Evolutionary conservation across 2,888 invertebrate genomes (phyloP).

Genomic region (Panopea generosa): DNA sequence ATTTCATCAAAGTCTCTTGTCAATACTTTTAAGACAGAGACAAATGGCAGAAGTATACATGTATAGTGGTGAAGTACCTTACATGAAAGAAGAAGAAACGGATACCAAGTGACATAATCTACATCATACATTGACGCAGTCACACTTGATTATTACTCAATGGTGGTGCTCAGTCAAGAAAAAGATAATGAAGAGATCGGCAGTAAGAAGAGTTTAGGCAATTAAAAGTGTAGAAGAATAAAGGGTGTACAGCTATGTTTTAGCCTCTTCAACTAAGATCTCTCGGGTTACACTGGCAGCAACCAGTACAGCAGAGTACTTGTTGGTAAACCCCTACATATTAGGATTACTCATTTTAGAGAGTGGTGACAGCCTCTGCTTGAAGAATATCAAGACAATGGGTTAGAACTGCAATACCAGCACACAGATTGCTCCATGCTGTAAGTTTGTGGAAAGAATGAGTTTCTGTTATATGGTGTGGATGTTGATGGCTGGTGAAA

Average conservation of each 20-base stretch:
- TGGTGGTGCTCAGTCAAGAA: background rate
- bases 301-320: background rate
- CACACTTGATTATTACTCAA: background rate
- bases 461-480: constrained; percentile 11
- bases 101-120: too few relatives aligned
- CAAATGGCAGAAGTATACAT: too few relatives aligned
- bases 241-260: background rate
- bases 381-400: constrained; percentile 24
- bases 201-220: background rate
- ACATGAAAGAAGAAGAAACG: too few relatives aligned
- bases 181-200: background rate
- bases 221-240: background rate
- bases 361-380: constrained; percentile 9
- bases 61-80: too few relatives aligned
- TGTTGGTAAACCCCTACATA: background rate
- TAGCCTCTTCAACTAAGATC: background rate
- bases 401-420: constrained; percentile 5
- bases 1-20: too few relatives aligned
- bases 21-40: too few relatives aligned
- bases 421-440: background rate
- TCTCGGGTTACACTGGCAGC: background rate
- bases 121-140: too few relatives aligned
- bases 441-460: constrained; percentile 6
- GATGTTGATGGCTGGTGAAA: background rate
- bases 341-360: too few relatives aligned